Evolutionary conservation across 92 coral and sea anemone species (phyloP), one percentile per base, ranked within the genome.

Genomic region (Bergia sp.): DNA sequence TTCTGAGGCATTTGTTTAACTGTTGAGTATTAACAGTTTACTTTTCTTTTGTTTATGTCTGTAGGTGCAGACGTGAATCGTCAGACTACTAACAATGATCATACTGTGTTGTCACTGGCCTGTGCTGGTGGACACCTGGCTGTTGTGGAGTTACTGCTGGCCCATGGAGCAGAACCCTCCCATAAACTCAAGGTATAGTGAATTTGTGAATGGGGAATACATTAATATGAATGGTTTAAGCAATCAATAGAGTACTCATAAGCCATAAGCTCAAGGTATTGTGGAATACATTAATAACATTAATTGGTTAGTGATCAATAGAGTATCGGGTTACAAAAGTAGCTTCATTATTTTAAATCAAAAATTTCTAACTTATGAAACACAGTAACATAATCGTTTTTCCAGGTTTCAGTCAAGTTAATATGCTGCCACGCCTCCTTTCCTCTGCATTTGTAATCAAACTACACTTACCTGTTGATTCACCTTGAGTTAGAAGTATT

Each of bases 51-150:
- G 4, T 84, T 71, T 37, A 66, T 84, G 36, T 43, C 64, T 37
- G 37, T 38, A 96, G 99, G 99, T 86, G 99, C 99, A 80, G 97
- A 95, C 91, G 98, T 97, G 21, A 96, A 93, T 86, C 96, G 97
- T 45, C 97, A 94, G 67, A 97, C 99, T n/a, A 91, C 99, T 29
- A 91, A 92, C 88, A 97, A 94, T 89, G 99, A 97, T 77, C 99
- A 97, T 79, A 96, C 99, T 79, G 99, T 97, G 79, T 85, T 97
- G 87, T 97, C 99, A 16, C 93, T 97, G 91, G 99, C 99, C 78
- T 97, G 99, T 85, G 99, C 99, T 86, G 99, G 99, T 50, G 99
- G 99, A 0, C 98, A 97, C 81, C 86, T 95, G 12, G 97, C 99
- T 87, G 99, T 97, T 67, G 99, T 97, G 3, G 99, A 97, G 87